A percentile compares a stretch with the other conserved stretches of the same genome.
Conservation (phyloP, 2,113 vertebrate genomes). For the Coryphaenoides rupestris region DNA sequence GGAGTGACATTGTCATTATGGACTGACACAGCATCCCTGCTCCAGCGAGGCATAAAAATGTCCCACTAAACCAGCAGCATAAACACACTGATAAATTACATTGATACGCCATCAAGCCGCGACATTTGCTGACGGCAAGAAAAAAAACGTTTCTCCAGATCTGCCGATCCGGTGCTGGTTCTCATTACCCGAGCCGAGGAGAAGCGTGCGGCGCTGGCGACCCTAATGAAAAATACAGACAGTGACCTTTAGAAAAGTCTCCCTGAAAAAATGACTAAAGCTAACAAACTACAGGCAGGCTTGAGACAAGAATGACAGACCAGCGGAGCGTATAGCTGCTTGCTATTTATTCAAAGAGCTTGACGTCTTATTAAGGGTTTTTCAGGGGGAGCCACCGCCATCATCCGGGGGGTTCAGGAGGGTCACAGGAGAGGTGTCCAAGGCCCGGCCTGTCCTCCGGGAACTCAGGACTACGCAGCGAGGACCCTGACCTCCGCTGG, state of each 20-base stretch:
- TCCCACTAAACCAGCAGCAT: slow-evolving; percentile 70
- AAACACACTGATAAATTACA: slow-evolving; percentile 74
- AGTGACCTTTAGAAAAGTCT: slow-evolving; percentile 66
- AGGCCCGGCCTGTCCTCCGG: slow-evolving; percentile 42
- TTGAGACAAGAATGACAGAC: slow-evolving; percentile 17
- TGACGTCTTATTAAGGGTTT: slow-evolving; percentile 13
- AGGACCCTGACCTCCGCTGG: slow-evolving; percentile 19
- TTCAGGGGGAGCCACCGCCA: not conserved
- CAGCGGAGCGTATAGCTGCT: slow-evolving; percentile 24
- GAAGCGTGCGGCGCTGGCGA: slow-evolving; percentile 39
- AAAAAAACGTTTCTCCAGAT: slow-evolving; percentile 71
- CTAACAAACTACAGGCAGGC: slow-evolving; percentile 52
- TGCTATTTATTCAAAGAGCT: slow-evolving; percentile 20
- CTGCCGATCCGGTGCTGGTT: slow-evolving; percentile 60
- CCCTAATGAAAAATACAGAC: slow-evolving; percentile 71
- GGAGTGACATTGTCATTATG: slow-evolving; percentile 72
- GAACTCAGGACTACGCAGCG: slow-evolving; percentile 48
- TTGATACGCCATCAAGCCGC: slow-evolving; percentile 71
- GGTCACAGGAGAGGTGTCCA: slow-evolving; percentile 49
- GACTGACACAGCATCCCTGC: slow-evolving; percentile 70
- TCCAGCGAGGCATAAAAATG: slow-evolving; percentile 67
- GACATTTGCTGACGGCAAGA: slow-evolving; percentile 72
- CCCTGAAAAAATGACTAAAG: slow-evolving; percentile 49
- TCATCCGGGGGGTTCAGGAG: slow-evolving; percentile 19
- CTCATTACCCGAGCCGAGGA: slow-evolving; percentile 65